Conservation (phyloP, 2,797 vertebrate genomes). For the Cirrhinus molitorella region DNA sequence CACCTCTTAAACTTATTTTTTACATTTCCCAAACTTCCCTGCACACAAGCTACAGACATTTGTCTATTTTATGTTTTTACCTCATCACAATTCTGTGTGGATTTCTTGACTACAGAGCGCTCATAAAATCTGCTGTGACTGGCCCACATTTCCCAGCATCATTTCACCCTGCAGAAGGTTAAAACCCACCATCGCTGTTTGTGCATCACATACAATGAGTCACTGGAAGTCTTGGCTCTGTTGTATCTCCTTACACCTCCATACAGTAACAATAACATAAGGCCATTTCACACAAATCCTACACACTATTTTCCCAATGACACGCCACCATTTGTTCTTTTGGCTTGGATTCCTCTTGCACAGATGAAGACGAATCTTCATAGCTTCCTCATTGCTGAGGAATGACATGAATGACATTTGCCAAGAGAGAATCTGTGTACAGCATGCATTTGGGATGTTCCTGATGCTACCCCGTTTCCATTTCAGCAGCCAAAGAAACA, state of each 20-base stretch:
- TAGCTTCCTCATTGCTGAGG: constrained; percentile 23
- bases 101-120: background rate
- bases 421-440: constrained; percentile 15
- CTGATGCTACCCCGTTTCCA: background rate
- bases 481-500: constrained; percentile 26
- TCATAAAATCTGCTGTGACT: background rate
- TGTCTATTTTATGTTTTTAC: background rate
- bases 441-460: constrained; percentile 2
- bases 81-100: background rate
- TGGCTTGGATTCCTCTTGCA: constrained; percentile 19
- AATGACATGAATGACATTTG: constrained; percentile 41
- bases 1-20: background rate
- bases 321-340: background rate
- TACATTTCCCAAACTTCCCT: background rate
- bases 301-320: constrained; percentile 29
- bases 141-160: background rate
- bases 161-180: background rate
- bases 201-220: background rate
- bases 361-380: constrained; percentile 17
- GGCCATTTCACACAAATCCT: constrained; percentile 42
- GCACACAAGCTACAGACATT: background rate
- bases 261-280: constrained; percentile 37
- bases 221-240: constrained; percentile 22
- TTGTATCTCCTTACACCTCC: constrained; percentile 18
- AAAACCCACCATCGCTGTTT: background rate